Conservation (phyloP, 1,140 invertebrate genomes). For the Hylyphantes graminicola region DNA sequence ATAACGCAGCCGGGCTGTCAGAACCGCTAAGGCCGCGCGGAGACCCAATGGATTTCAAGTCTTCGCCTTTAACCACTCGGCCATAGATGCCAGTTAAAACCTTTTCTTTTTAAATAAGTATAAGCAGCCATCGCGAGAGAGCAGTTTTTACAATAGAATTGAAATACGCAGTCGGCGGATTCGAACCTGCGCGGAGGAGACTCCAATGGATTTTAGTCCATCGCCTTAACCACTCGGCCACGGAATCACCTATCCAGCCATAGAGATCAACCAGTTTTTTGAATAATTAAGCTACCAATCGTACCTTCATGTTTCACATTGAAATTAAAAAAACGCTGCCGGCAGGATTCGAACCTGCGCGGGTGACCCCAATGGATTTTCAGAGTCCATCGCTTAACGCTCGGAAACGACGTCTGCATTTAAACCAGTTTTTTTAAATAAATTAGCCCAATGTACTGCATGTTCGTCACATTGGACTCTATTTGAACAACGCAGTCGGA, state of each 20-base stretch:
- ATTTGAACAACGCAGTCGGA: no score
- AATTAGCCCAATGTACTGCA: no score
- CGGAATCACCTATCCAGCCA: neutral
- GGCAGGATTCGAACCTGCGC: no score
- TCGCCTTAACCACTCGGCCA: neutral
- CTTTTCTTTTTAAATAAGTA: no score
- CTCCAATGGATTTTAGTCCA: neutral
- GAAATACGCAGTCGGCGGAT: neutral
- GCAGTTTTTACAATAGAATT: neutral
- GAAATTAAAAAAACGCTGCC: no score
- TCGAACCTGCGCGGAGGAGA: neutral
- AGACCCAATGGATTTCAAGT: neutral
- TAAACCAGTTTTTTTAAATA: no score
- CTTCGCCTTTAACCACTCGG: neutral
- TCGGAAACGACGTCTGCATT: no score
- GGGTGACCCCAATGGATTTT: no score
- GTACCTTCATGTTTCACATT: no score
- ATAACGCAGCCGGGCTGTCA: neutral
- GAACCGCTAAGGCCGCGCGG: neutral
- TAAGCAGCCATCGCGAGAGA: no score
- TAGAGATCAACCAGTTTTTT: neutral
- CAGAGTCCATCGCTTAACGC: no score
- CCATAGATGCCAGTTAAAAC: neutral
- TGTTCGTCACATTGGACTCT: no score
- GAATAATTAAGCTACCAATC: neutral